Evolutionary conservation across 2,888 invertebrate genomes (phyloP), one percentile per base, ranked within the genome.

Genomic region (Masnerella sp.): DNA sequence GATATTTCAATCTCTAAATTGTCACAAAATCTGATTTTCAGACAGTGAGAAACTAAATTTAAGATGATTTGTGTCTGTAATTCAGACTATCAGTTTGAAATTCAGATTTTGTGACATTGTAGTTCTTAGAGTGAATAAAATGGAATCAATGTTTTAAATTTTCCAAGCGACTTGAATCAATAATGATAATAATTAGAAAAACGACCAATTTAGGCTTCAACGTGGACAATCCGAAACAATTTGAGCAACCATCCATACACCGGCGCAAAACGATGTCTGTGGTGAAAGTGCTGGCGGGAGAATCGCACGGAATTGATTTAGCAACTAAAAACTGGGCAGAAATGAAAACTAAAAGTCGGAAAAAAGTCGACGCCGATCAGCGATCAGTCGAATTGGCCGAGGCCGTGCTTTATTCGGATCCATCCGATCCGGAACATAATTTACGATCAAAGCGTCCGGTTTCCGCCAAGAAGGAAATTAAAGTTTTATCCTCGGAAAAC

Each of bases 141-240:
- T n/a, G n/a, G n/a, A n/a, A n/a, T n/a, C n/a, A n/a, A n/a, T n/a
- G n/a, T n/a, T n/a, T n/a, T n/a, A n/a, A n/a, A n/a, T 7, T 15
- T 28, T 12, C 4, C 14, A 7, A 30, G 15, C n/a, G 15, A 47
- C 28, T 14, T 28, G 3, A 28, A 1, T 7, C 7, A 28, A 28
- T 3, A 28, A 28, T n/a, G 1, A 3, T 28, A 9, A 2, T 28
- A 1, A n/a, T n/a, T n/a, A n/a, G n/a, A n/a, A n/a, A n/a, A n/a
- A n/a, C n/a, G n/a, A n/a, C n/a, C n/a, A n/a, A 18, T 30, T 42
- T 52, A 82, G 84, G 84, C 34, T 81, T 74, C 5, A 62, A 71
- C 42, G 30, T 84, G 40, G 82, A 83, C 45, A 81, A 81, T 11
- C 62, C 59, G 2, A 78, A 77, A 9, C 79, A 77, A 49, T 84